Evolutionary conservation across 1,140 invertebrate species (phyloP).

Genomic region (Drosophila nigromelanica): DNA sequence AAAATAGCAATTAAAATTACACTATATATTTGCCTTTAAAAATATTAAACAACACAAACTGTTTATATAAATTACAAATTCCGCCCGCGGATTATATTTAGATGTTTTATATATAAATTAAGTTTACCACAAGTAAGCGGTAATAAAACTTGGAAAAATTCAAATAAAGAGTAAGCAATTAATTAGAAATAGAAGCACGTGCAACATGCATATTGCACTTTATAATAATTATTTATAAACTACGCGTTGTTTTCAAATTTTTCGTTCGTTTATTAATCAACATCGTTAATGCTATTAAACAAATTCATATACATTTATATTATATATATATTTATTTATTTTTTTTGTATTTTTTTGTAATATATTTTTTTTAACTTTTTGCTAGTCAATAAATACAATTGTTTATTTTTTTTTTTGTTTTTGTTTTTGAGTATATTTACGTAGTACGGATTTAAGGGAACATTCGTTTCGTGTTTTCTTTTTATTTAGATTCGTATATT

Average conservation of each 20-base stretch:
- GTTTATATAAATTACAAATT: slow-evolving; percentile 25
- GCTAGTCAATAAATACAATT: slow-evolving; percentile 58
- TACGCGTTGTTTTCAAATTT: slow-evolving; percentile 27
- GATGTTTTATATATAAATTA: background rate
- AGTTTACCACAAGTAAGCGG: slow-evolving; percentile 2
- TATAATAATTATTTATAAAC: slow-evolving; percentile 46
- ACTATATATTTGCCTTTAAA: background rate
- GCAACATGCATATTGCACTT: slow-evolving; percentile 28
- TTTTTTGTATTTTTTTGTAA: slow-evolving; percentile 26
- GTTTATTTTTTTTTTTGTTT: slow-evolving; percentile 3
- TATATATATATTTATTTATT: slow-evolving; percentile 22
- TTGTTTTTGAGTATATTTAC: slow-evolving; percentile 40
- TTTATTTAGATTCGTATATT: slow-evolving; percentile 23
- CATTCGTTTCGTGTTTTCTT: slow-evolving; percentile 31
- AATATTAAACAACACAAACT: background rate
- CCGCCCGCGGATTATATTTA: slow-evolving; percentile 63
- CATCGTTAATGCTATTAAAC: slow-evolving; percentile 63
- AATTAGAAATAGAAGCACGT: slow-evolving; percentile 33
- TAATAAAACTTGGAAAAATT: slow-evolving; percentile 18
- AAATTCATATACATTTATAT: slow-evolving; percentile 52
- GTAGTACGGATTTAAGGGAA: slow-evolving; percentile 37
- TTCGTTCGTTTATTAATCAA: slow-evolving; percentile 46
- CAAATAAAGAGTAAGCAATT: slow-evolving; percentile 15
- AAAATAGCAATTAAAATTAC: background rate
- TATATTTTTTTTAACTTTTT: slow-evolving; percentile 26